Evolutionary conservation across 1,140 invertebrate genomes (phyloP), one percentile per base, ranked within the genome.

Genomic region (Drosophila tsacasi): DNA sequence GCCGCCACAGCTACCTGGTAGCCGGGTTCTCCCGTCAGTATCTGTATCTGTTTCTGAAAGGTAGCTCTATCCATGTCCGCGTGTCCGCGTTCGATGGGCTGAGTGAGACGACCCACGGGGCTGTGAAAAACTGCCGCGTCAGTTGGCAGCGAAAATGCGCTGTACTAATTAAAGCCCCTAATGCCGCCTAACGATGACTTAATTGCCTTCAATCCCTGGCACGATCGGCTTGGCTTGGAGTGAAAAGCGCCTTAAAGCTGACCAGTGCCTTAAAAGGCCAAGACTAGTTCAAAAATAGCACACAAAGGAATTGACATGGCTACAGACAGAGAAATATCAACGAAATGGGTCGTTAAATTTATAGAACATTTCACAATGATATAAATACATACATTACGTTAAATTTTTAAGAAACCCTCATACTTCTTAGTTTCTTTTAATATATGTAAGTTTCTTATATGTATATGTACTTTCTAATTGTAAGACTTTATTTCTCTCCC

Each of bases 141-240:
- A 83, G 81, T 65, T 30, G 65, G 47, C 52, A 68, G 63, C 32
- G 19, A 42, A 42, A 69, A 62, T 52, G 25, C 8, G 39, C 37
- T 42, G 60, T 62, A 60, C 77, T 81, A 85, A 84, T 81, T 83
- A 81, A 81, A 81, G 77, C 55, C 44, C 27, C 66, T 84, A 83
- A 84, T 84, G 63, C 78, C 71, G 50, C 61, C 81, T 89, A 89
- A 89, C 76, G 83, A 87, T 83, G 68, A 74, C 76, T 83, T 89
- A 89, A 87, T 83, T 84, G 82, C 76, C 79, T 77, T 40, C 46
- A 75, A 57, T 67, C 54, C 61, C 67, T 55, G 27, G 47, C 47
- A 42, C 66, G 39, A 37, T 61, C 32, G 55, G 49, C 61, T 68
- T 54, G 19, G 50, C 7, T 37, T 23, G 13, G 27, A 40, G 64